Percentiles rank a stretch among this genome's conserved stretches.
Evolutionary conservation across 64 coral and sea anemone genomes (phyloP).

Genomic region (Anthopleura sola): DNA sequence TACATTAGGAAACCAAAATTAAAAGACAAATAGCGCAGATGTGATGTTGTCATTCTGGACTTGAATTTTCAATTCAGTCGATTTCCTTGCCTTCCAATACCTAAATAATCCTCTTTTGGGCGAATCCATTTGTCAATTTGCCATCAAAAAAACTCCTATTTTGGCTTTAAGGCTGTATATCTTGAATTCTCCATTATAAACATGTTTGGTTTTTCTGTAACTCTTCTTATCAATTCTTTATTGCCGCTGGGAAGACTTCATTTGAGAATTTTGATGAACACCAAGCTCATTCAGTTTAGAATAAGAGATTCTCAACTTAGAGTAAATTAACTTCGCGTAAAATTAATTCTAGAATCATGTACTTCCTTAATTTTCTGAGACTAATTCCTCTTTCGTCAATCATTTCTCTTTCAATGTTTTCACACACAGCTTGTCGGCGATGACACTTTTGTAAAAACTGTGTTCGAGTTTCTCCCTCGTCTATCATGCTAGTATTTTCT

Average conservation of each 20-base stretch:
- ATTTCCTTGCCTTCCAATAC: no score
- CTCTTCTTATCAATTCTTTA: no score
- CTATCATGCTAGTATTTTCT: background rate
- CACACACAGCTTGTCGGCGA: slow-evolving; percentile 43
- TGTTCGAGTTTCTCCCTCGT: background rate
- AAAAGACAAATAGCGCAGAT: background rate
- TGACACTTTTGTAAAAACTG: slow-evolving; percentile 26
- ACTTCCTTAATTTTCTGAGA: slow-evolving; percentile 40
- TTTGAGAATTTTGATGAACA: background rate
- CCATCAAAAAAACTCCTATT: background rate
- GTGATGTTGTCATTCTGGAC: background rate
- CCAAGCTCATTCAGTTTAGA: background rate
- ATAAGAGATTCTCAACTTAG: background rate
- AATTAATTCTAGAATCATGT: slow-evolving; percentile 30
- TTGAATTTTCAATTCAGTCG: no score
- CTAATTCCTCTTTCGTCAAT: slow-evolving; percentile 33
- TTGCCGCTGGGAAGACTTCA: background rate
- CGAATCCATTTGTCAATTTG: background rate
- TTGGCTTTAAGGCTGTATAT: background rate
- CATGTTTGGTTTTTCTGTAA: no score
- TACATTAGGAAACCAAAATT: no score
- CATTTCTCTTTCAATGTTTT: slow-evolving; percentile 56
- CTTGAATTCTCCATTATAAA: no score
- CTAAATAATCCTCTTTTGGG: background rate
- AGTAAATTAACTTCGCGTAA: slow-evolving; percentile 39